Conservation (phyloP, 2,113 vertebrate species). For the Colistium nudipinnis region DNA sequence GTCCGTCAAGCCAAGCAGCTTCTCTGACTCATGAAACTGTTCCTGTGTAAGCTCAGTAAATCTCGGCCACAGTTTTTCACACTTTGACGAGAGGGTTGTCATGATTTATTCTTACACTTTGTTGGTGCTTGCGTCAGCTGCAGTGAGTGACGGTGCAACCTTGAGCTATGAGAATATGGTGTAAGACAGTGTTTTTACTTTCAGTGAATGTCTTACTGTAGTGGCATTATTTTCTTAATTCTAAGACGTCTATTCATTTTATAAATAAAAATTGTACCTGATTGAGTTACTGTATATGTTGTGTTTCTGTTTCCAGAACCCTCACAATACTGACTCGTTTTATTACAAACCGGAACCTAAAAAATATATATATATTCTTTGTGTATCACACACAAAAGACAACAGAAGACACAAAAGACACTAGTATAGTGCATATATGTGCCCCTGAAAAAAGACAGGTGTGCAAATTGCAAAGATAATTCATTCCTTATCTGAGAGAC, state of each 20-base stretch:
- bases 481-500: constrained; percentile 51
- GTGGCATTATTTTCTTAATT: background rate
- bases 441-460: constrained; percentile 9
- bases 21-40: constrained; percentile 28
- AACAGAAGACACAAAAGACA: background rate
- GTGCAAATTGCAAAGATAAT: constrained; percentile 18
- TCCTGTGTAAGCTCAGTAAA: constrained; percentile 6
- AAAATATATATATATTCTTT: background rate
- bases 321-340: no score
- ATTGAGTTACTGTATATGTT: background rate
- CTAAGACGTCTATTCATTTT: background rate
- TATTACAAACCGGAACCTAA: background rate
- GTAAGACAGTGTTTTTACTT: constrained; percentile 8
- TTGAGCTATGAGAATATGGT: background rate
- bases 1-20: constrained; percentile 2
- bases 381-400: background rate
- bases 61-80: constrained; percentile 4
- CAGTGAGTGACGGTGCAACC: background rate
- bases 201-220: background rate
- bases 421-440: no score
- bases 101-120: no score
- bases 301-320: background rate
- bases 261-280: constrained; percentile 15
- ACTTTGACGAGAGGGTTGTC: background rate
- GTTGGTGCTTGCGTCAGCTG: background rate